phyloP scores from a whole-genome alignment of 2,888 invertebrate species.

The Drosophila testacea region DNA sequence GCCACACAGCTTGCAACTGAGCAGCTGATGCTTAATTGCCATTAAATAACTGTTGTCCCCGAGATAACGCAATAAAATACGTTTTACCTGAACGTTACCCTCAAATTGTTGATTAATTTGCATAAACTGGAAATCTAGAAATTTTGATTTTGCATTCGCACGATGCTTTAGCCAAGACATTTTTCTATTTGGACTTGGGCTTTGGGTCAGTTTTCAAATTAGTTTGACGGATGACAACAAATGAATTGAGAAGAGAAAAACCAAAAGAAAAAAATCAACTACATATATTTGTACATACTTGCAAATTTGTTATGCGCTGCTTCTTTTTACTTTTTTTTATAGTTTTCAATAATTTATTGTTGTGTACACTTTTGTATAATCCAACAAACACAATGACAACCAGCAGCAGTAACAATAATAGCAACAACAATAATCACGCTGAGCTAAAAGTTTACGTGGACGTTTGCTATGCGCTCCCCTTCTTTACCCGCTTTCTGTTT shows the following conservation, averaged over 20 bases:
- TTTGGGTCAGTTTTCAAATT: constrained; percentile 9
- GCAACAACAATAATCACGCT: constrained; percentile 53
- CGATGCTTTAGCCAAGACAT: constrained; percentile 35
- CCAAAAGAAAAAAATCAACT: neutral
- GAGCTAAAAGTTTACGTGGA: constrained; percentile 83
- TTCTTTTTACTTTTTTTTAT: constrained; percentile 2
- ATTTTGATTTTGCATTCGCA: constrained; percentile 11
- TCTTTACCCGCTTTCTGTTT: constrained; percentile 39
- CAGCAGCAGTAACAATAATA: constrained; percentile 18
- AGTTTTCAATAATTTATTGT: constrained; percentile 24
- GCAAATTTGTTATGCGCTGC: constrained; percentile 28
- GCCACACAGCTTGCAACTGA: constrained; percentile 10
- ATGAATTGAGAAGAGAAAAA: constrained; percentile 5
- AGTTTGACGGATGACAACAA: constrained; percentile 25
- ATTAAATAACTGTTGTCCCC: constrained; percentile 16
- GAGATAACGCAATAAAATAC: neutral
- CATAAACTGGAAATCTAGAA: neutral
- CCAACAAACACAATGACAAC: constrained; percentile 29
- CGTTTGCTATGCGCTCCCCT: constrained; percentile 56
- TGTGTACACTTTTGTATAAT: constrained; percentile 48
- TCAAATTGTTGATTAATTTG: constrained; percentile 10
- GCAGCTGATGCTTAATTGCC: constrained; percentile 26
- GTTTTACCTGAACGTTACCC: constrained; percentile 10
- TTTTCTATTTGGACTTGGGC: neutral
- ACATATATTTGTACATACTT: constrained; percentile 11